phyloP scores from a whole-genome alignment of 2,888 invertebrate species.

The Andrena bicolor region DNA sequence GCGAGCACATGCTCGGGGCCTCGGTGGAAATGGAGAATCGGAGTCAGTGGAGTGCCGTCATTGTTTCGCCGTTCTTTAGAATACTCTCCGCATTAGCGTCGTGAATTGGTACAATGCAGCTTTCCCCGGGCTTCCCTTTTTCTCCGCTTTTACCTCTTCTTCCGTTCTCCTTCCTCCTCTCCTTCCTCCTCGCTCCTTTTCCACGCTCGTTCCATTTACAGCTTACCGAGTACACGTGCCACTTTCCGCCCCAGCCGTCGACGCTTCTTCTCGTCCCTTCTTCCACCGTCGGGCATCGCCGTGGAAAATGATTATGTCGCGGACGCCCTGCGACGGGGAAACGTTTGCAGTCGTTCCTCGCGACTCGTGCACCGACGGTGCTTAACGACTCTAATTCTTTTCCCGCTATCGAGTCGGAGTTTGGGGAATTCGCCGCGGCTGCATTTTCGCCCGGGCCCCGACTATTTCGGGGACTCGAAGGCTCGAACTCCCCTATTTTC shows the following conservation, averaged over 20 bases:
- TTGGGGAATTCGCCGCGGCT: neutral
- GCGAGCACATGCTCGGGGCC: slow-evolving; percentile 21
- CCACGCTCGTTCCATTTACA: slow-evolving; percentile 2
- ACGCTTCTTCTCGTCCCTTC: neutral
- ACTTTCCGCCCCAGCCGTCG: neutral
- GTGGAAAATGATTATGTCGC: slow-evolving; percentile 1
- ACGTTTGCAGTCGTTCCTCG: too few species aligned
- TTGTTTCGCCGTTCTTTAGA: slow-evolving; percentile 78
- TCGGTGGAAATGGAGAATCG: slow-evolving; percentile 46
- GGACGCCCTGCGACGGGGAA: neutral
- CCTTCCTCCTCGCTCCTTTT: slow-evolving; percentile 22
- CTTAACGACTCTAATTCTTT: too few species aligned
- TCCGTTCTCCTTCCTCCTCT: slow-evolving; percentile 13
- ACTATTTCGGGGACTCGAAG: slow-evolving; percentile 24
- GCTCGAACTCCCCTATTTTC: slow-evolving; percentile 29
- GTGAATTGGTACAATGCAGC: slow-evolving; percentile 74
- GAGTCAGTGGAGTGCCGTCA: slow-evolving; percentile 57
- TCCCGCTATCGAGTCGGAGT: neutral
- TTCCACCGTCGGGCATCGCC: neutral
- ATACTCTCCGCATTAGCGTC: slow-evolving; percentile 74
- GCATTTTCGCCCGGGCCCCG: neutral
- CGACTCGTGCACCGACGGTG: too few species aligned
- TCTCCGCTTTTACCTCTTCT: slow-evolving; percentile 23
- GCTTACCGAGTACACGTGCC: slow-evolving; percentile 4
- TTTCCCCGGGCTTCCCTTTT: slow-evolving; percentile 11